Evolutionary conservation across 2,113 vertebrate genomes (phyloP).

Genomic region (Galeopterus variegatus): DNA sequence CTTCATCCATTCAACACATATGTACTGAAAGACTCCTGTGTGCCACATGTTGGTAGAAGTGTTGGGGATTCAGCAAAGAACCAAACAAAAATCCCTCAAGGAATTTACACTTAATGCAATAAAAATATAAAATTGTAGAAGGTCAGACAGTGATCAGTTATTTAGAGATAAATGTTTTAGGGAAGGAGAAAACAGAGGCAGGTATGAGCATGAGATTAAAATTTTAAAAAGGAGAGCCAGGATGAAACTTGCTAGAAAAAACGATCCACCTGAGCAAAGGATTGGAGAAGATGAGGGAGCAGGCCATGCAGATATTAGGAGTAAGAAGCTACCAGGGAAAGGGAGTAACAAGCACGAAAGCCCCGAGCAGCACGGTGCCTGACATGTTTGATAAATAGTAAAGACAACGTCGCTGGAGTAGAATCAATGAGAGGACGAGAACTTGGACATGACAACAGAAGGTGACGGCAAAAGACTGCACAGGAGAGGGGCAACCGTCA

Average conservation of each 20-base stretch:
- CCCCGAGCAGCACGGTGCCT: not conserved
- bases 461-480: not conserved
- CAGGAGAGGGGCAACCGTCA: not conserved
- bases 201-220: not conserved
- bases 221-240: not conserved
- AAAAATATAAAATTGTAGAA: slow-evolving; percentile 33
- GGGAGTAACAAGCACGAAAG: not conserved
- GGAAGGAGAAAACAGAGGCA: not conserved
- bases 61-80: not conserved
- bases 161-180: not conserved
- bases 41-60: not conserved
- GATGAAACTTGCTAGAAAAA: not conserved
- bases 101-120: slow-evolving; percentile 48
- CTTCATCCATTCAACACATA: not conserved
- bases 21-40: not conserved
- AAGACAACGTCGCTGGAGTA: not conserved
- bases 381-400: not conserved
- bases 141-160: not conserved
- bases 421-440: not conserved
- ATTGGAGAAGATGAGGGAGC: not conserved
- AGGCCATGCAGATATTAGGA: not conserved
- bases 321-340: not conserved
- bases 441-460: not conserved
- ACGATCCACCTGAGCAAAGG: not conserved
- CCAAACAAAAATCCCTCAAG: not conserved